A percentile compares a stretch with the other conserved stretches of the same genome.
These are phyloP conservation scores for Drosophila azteca DNA, from an alignment of 1,140 invertebrate species.

Conservation along the genomic window DNA sequence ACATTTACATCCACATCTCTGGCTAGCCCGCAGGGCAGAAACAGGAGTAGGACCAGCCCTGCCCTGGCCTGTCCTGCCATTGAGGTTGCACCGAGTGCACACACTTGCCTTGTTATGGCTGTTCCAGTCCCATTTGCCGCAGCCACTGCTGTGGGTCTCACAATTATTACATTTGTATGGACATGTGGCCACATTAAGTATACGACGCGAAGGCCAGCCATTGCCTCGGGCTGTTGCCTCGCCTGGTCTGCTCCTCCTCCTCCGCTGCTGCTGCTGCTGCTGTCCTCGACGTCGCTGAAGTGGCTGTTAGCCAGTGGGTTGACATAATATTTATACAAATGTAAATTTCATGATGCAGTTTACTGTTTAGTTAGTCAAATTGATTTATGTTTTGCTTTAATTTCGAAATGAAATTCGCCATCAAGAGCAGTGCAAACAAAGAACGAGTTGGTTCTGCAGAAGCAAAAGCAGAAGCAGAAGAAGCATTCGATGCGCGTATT, in stretches of 20 bases:
- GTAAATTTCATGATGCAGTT: constrained; percentile 45
- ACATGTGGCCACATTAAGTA: constrained; percentile 74
- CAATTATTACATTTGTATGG: constrained; percentile 77
- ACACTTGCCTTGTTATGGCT: constrained; percentile 29
- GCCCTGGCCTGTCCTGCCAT: constrained; percentile 44
- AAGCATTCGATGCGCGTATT: constrained; percentile 14
- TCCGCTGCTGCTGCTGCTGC: neutral
- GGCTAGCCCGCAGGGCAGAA: constrained; percentile 30
- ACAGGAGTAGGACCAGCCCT: neutral
- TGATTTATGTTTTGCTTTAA: constrained; percentile 72
- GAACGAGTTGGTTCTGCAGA: constrained; percentile 12
- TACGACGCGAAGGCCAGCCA: constrained; percentile 65
- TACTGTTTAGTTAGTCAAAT: constrained; percentile 68
- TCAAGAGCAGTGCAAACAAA: constrained; percentile 46
- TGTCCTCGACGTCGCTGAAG: constrained; percentile 17
- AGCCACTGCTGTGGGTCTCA: constrained; percentile 36
- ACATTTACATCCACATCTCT: constrained; percentile 6
- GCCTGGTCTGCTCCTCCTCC: neutral
- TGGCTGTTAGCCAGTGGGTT: constrained; percentile 51
- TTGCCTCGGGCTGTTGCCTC: constrained; percentile 42
- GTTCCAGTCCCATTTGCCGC: neutral
- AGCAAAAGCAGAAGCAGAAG: neutral
- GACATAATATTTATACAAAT: constrained; percentile 70
- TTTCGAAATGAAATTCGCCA: constrained; percentile 59
- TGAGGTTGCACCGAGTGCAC: constrained; percentile 67